These are phyloP conservation scores for Anastatus disparis DNA, from an alignment of 1,140 invertebrate genomes.

Conservation along the genomic window DNA sequence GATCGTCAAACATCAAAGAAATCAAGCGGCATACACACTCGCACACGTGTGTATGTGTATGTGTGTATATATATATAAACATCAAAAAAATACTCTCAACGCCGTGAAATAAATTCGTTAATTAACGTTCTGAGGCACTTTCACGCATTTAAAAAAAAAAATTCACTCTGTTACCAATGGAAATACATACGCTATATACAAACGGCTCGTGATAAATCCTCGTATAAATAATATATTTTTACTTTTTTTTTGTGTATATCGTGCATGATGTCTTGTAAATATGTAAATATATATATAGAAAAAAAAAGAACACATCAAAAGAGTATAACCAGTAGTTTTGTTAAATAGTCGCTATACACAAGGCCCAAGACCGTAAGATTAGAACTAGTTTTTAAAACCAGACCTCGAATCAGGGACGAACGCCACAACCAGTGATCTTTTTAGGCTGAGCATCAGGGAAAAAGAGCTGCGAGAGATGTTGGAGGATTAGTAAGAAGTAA, in stretches of 20 bases:
- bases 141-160: conserved; percentile 5
- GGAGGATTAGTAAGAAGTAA: neutral
- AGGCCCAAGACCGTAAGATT: neutral
- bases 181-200: no score
- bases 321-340: no score
- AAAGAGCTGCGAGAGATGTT: neutral
- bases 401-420: conserved; percentile 44
- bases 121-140: neutral
- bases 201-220: conserved; percentile 10
- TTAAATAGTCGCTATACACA: neutral
- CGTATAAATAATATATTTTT: conserved; percentile 22
- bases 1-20: conserved; percentile 6
- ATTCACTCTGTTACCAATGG: neutral
- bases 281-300: conserved; percentile 45
- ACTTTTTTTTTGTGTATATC: no score
- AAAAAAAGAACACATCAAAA: no score
- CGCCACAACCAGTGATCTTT: conserved; percentile 46
- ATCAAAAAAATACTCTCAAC: no score
- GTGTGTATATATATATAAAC: neutral
- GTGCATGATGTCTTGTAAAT: conserved; percentile 38
- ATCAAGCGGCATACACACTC: neutral
- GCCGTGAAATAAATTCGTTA: neutral
- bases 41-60: no score
- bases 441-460: conserved; percentile 29
- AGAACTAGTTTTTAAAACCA: conserved; percentile 37